phyloP scores from a whole-genome alignment of 1,140 invertebrate genomes.

The Chionoecetes opilio region DNA sequence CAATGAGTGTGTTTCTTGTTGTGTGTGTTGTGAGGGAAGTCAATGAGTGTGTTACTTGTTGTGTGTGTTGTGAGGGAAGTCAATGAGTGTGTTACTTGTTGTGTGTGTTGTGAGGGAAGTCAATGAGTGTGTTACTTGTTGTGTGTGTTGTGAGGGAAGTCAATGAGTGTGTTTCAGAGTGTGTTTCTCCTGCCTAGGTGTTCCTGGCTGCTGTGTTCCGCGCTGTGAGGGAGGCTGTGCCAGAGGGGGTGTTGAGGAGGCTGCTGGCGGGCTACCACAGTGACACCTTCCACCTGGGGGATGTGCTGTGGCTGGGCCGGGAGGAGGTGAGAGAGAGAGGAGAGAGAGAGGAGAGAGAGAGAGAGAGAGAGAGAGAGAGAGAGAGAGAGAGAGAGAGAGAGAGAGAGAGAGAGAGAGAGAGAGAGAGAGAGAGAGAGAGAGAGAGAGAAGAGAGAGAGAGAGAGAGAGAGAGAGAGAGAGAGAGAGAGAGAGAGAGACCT shows the following conservation, averaged over 20 bases:
- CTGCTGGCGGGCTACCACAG: slow-evolving; percentile 31
- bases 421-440: background rate
- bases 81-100: background rate
- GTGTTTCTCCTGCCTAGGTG: slow-evolving; percentile 37
- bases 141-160: background rate
- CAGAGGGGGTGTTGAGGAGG: background rate
- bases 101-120: background rate
- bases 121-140: background rate
- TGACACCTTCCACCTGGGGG: slow-evolving; percentile 52
- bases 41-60: background rate
- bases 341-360: background rate
- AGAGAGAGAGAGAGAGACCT: background rate
- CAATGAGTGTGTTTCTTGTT: too few relatives aligned
- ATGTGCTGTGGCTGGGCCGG: slow-evolving; percentile 67
- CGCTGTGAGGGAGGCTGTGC: slow-evolving; percentile 63
- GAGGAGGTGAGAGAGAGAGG: slow-evolving; percentile 37
- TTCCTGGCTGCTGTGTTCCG: slow-evolving; percentile 57
- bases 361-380: background rate
- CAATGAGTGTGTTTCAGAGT: background rate
- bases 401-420: slow-evolving; percentile 13
- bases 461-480: background rate
- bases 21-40: too few relatives aligned
- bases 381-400: too few relatives aligned
- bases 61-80: too few relatives aligned
- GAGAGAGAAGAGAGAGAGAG: background rate